phyloP scores from a whole-genome alignment of 2,797 vertebrate species.

The Cyclura pinguis region DNA sequence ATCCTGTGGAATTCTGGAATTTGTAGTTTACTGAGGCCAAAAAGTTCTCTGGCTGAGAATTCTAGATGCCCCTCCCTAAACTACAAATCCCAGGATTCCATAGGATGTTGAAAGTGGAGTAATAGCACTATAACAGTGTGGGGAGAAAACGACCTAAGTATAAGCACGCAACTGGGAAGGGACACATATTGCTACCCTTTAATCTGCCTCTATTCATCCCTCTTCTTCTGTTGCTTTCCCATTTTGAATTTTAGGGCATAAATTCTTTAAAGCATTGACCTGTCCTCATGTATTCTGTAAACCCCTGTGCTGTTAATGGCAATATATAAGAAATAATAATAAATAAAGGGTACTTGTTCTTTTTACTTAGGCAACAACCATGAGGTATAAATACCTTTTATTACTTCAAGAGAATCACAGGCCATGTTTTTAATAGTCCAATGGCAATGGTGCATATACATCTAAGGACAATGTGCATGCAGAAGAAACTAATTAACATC shows the following conservation, averaged over 20 bases:
- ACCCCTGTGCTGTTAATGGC: background rate
- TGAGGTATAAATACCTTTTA: constrained; percentile 61
- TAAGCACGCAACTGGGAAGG: background rate
- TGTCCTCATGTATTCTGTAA: background rate
- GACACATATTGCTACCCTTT: too few species aligned
- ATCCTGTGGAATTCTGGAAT: too few species aligned
- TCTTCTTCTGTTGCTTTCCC: background rate
- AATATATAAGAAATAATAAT: constrained; percentile 35
- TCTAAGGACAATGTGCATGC: constrained; percentile 76
- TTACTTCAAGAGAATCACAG: constrained; percentile 53
- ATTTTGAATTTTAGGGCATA: background rate
- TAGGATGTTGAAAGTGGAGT: too few species aligned
- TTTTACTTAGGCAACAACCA: constrained; percentile 45
- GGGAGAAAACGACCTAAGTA: background rate
- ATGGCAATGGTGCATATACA: constrained; percentile 68
- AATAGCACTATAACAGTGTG: too few species aligned
- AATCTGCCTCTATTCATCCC: too few species aligned
- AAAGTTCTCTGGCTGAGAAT: too few species aligned
- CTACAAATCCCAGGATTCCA: too few species aligned
- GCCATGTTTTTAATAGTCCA: constrained; percentile 75
- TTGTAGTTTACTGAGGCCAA: too few species aligned
- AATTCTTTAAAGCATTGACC: background rate
- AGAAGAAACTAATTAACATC: constrained; percentile 85
- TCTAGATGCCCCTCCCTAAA: too few species aligned
- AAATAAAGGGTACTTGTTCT: background rate